Evolutionary conservation across 2,797 vertebrate species (phyloP), one percentile per base, ranked within the genome.

Genomic region (Danionella dracula): DNA sequence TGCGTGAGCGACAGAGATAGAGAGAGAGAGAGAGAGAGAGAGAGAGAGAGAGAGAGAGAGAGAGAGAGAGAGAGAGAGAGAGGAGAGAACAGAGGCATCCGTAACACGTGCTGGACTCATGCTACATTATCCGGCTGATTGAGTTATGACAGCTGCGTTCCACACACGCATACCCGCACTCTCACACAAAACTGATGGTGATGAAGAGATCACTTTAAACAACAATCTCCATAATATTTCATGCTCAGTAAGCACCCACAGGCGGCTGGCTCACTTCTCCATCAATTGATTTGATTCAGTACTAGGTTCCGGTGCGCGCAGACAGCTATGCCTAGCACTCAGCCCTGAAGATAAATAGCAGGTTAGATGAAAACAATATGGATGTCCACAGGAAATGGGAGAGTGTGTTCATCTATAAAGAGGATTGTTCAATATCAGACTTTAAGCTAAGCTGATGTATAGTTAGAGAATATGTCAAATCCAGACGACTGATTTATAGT

Each of bases 221-320:
- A 94, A 95, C 94, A 94, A 95, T 98, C 94, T 96, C 92, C 91
- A 91, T 94, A 95, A 98, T 99, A 98, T 97, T 98, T 99, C 96
- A 97, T 92, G 94, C 93, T 91, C 79, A 68, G 88, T 90, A 92
- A 85, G 81, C 86, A 87, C 92, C 90, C 86, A 87, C 89, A 85
- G 90, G 89, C 92, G 88, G 90, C 85, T 85, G 87, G 90, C 94
- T 97, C 97, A 96, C 93, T 93, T 92, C 93, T 96, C 94, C 94
- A 96, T 98, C 96, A 98, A 97, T 97, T 94, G 93, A 95, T 94
- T 93, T 99, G 95, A 99, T 98, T 97, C 96, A 98, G 93, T 91
- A 90, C 90, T 75, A 85, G 85, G 92, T 93, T 92, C 92, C 91
- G 92, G 89, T 89, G 90, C 88, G 29, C 50, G 42, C 65, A 34